These are phyloP conservation scores for Vicugna pacos DNA, from an alignment of 2,113 vertebrate genomes.

Conservation along the genomic window DNA sequence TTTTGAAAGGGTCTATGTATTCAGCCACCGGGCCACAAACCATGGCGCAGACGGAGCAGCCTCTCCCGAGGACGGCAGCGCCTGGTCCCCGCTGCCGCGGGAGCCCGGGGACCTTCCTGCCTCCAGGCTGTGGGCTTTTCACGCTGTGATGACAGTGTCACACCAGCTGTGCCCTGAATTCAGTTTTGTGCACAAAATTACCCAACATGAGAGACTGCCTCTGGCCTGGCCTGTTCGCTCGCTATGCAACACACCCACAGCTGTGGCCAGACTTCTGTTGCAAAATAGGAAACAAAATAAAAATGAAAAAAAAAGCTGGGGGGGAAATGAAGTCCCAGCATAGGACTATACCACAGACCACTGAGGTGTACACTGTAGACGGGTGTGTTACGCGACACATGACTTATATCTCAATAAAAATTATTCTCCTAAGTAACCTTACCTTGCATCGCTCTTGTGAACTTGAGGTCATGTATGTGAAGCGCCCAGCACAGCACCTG, in stretches of 20 bases:
- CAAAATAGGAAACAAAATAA: background rate
- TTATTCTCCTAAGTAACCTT: background rate
- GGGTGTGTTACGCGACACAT: background rate
- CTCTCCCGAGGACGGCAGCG: background rate
- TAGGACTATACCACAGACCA: background rate
- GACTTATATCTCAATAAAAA: background rate
- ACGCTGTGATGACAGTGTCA: background rate
- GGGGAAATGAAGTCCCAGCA: background rate
- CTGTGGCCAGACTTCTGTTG: background rate
- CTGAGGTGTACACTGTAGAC: background rate
- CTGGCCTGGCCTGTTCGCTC: background rate
- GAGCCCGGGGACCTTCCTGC: background rate
- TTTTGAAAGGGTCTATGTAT: background rate
- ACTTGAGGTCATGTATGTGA: background rate
- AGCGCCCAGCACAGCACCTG: background rate
- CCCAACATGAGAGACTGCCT: background rate
- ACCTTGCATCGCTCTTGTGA: background rate
- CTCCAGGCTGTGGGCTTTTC: background rate
- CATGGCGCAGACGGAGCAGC: background rate
- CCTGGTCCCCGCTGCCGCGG: background rate
- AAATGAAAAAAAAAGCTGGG: background rate
- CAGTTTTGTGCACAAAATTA: background rate
- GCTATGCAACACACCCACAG: background rate
- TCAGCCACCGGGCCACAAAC: background rate
- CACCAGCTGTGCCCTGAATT: background rate